Evolutionary conservation across 30 jellyfish, hydroid and myxozoan species (phyloP).

Genomic region (Rhopilema esculentum): DNA sequence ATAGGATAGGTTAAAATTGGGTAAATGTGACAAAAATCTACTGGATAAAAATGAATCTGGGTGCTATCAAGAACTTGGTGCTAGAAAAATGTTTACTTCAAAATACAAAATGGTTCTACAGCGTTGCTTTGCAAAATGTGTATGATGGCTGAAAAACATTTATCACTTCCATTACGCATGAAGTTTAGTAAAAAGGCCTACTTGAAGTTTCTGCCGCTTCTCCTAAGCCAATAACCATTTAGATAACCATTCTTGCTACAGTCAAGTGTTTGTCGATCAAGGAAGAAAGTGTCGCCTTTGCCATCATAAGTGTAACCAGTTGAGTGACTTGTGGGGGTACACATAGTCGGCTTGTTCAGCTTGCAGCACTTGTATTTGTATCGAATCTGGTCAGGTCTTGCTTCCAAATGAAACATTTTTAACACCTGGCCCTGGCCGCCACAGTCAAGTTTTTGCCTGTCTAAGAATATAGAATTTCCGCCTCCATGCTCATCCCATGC

Average conservation of each 20-base stretch:
- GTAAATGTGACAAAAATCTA: too few species aligned
- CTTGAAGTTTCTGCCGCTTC: slow-evolving; percentile 3
- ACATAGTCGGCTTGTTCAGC: neutral
- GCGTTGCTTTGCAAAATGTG: too few species aligned
- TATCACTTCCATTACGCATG: too few species aligned
- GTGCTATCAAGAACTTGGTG: too few species aligned
- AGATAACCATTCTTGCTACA: slow-evolving; percentile 4
- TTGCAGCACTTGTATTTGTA: slow-evolving; percentile 30
- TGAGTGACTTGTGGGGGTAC: neutral
- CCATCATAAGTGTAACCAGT: neutral
- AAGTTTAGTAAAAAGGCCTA: neutral
- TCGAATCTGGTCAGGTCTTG: neutral
- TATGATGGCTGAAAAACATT: too few species aligned
- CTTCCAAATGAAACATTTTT: slow-evolving; percentile 13
- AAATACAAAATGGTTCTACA: too few species aligned
- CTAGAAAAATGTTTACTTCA: too few species aligned
- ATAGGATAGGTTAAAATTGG: neutral
- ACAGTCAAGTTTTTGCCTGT: neutral
- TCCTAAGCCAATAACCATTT: neutral
- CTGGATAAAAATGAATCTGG: too few species aligned
- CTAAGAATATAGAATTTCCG: slow-evolving; percentile 1
- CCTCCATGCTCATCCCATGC: slow-evolving; percentile 9
- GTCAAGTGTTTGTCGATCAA: neutral
- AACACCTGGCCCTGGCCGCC: neutral
- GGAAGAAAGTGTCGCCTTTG: neutral